Evolutionary conservation across 2,888 invertebrate genomes (phyloP), one percentile per base, ranked within the genome.

Genomic region (Ectemnius lituratus): DNA sequence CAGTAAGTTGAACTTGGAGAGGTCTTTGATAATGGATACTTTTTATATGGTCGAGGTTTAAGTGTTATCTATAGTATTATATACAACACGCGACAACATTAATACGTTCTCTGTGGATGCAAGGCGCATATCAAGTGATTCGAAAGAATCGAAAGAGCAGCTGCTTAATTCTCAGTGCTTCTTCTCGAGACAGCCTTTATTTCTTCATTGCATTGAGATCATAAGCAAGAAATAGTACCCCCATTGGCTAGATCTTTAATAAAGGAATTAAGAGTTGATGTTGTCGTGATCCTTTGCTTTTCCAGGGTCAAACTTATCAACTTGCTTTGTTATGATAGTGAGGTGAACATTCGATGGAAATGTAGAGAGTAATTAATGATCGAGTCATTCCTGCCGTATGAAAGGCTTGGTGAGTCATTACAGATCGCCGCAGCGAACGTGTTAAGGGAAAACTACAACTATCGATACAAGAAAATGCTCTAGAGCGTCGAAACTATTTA

Each of bases 301-400:
- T 78, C 65, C 75, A 79, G 78, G 78, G 70, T 78, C 73, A 75
- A 78, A 78, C 59, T 79, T 75, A 72, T 70, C 75, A 75, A 64
- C 68, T 79, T 75, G 58, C 73, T 78, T 79, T 78, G 63, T 78
- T 73, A 67, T 67, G 70, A 75, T 79, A 79, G 70, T 62, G 78
- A 78, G 75, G 70, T 75, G 75, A 78, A 68, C 73, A 73, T 73
- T 79, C 73, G 49, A 68, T 70, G 73, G 78, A 79, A 77, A 71
- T 75, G 49, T 79, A 79, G 52, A 66, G 64, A 78, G 20, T 75
- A 75, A 73, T 78, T 79, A 70, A 78, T 60, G 75, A 68, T 78
- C 60, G 56, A 73, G 67, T 78, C 73, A 63, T 79, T 78, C 58
- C 70, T 73, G 71, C n/a, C 70, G 70, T 75, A 72, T 63, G 71